phyloP scores from a whole-genome alignment of 2,113 vertebrate species.

The Crotalus helleri region DNA sequence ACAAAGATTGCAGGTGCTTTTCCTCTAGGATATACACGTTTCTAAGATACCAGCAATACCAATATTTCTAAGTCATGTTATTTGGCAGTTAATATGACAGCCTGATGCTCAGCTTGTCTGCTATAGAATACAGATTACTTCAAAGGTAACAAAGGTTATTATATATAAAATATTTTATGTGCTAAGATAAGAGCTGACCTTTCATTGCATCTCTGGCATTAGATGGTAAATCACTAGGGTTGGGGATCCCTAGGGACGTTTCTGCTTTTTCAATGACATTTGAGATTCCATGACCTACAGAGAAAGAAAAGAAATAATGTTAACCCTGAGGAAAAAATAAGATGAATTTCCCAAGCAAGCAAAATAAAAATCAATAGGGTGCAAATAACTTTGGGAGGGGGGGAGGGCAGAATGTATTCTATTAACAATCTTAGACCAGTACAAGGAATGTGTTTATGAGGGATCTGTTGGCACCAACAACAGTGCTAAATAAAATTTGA shows the following conservation, averaged over 20 bases:
- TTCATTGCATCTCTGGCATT: conserved; percentile 60
- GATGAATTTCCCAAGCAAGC: neutral
- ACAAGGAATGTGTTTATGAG: neutral
- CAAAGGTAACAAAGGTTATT: neutral
- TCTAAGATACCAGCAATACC: neutral
- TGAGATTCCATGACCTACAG: conserved; percentile 88
- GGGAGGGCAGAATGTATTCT: neutral
- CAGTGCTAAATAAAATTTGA: neutral
- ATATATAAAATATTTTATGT: neutral
- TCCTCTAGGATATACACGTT: neutral
- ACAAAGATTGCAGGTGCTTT: neutral
- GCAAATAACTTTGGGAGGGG: neutral
- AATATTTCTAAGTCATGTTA: neutral
- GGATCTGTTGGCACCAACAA: neutral
- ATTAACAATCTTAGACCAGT: neutral
- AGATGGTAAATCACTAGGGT: conserved; percentile 80
- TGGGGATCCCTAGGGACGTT: conserved; percentile 90
- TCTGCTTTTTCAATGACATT: conserved; percentile 97
- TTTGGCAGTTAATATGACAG: neutral
- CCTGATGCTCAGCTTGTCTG: neutral
- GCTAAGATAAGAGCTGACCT: conserved; percentile 62
- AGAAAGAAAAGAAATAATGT: conserved; percentile 42
- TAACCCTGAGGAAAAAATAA: neutral
- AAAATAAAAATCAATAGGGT: conserved; percentile 6
- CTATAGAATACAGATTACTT: neutral